A percentile compares a stretch with the other conserved stretches of the same genome.
phyloP scores from a whole-genome alignment of 2,888 invertebrate species.

The Netelia virgata region DNA sequence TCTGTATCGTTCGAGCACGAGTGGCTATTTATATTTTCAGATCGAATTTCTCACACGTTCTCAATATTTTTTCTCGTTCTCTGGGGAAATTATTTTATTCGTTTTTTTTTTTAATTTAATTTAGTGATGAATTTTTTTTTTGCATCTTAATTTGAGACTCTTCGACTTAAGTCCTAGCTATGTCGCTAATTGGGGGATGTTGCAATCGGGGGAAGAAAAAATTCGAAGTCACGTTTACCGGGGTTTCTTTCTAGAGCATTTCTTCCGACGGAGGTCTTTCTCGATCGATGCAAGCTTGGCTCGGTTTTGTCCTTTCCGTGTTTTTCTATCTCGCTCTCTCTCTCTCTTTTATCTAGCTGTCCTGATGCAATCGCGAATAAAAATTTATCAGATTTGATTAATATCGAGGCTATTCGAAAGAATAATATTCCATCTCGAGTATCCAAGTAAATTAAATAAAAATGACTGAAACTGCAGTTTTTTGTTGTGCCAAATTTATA shows the following conservation, averaged over 20 bases:
- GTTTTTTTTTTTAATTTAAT: background rate
- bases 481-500: background rate
- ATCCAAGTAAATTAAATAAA: background rate
- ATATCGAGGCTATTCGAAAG: background rate
- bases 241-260: constrained; percentile 27
- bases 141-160: background rate
- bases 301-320: constrained; percentile 22
- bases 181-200: background rate
- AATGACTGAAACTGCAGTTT: background rate
- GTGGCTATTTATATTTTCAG: background rate
- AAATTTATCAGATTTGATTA: constrained; percentile 22
- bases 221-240: constrained; percentile 36
- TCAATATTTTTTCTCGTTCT: no score
- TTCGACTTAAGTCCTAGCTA: background rate
- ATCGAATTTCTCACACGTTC: no score
- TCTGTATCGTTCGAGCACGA: background rate
- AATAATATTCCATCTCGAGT: background rate
- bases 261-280: constrained; percentile 12
- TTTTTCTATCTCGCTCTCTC: constrained; percentile 2
- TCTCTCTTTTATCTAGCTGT: background rate
- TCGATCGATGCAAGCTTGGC: constrained; percentile 51
- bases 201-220: constrained; percentile 1
- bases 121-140: background rate
- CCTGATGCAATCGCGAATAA: constrained; percentile 46
- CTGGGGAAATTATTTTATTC: no score